These are phyloP conservation scores for Drosophila orena DNA, from an alignment of 1,140 invertebrate species.

Conservation along the genomic window DNA sequence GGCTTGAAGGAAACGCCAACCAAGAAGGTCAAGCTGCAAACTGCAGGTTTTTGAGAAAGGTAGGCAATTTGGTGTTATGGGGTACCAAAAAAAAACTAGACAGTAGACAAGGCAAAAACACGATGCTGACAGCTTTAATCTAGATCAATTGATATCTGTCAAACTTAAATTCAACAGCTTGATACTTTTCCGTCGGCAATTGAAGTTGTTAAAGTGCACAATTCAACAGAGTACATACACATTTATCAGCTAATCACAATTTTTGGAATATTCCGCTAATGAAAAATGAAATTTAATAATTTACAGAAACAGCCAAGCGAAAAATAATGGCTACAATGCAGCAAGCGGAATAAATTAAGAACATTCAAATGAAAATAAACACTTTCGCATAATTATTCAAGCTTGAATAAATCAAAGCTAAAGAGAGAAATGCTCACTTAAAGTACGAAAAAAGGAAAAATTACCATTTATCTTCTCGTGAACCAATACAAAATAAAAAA, in stretches of 20 bases:
- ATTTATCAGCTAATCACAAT: too few species aligned
- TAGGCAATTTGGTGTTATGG: slow-evolving; percentile 26
- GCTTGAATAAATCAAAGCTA: not conserved
- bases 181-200: too few species aligned
- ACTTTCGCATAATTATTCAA: not conserved
- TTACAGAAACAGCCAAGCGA: not conserved
- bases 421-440: not conserved
- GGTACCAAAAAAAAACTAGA: too few species aligned
- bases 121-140: not conserved
- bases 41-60: slow-evolving; percentile 17
- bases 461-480: not conserved
- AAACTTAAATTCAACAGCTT: too few species aligned
- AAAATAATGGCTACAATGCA: not conserved
- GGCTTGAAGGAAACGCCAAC: slow-evolving; percentile 49
- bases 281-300: not conserved
- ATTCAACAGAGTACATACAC: too few species aligned
- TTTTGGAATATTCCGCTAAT: too few species aligned
- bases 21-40: slow-evolving; percentile 17
- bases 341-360: not conserved
- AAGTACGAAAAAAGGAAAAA: not conserved
- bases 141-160: not conserved
- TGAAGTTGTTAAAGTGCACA: too few species aligned
- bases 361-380: not conserved
- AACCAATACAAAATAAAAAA: too few species aligned
- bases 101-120: not conserved